These are phyloP conservation scores for Campylomormyrus tamandua DNA, from an alignment of 2,113 vertebrate genomes.

Conservation along the genomic window DNA sequence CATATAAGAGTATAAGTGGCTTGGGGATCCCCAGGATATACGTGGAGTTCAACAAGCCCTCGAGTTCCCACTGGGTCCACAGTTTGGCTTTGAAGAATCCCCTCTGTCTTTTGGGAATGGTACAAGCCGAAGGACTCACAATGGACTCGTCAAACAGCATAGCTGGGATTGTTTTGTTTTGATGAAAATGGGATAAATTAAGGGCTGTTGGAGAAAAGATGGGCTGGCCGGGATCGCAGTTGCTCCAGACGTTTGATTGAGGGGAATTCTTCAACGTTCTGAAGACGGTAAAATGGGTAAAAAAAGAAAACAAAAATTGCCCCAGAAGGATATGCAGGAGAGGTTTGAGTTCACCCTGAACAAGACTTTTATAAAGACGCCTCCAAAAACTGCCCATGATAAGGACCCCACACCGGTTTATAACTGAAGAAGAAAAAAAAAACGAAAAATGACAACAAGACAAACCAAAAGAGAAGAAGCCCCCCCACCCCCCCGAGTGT, in stretches of 20 bases:
- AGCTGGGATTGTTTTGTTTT: neutral
- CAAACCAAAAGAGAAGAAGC: conserved; percentile 49
- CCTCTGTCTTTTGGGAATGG: conserved; percentile 4
- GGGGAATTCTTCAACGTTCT: neutral
- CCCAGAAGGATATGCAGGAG: conserved; percentile 69
- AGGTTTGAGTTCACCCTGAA: conserved; percentile 80
- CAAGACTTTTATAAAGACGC: conserved; percentile 42
- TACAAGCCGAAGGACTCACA: neutral
- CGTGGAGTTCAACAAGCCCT: conserved; percentile 29
- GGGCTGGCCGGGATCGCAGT: neutral
- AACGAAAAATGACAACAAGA: conserved; percentile 28
- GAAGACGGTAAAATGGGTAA: neutral
- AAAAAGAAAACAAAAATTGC: conserved; percentile 52
- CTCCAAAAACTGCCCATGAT: conserved; percentile 40
- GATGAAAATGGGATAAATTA: neutral
- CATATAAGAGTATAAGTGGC: conserved; percentile 36
- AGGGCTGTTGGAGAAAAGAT: neutral
- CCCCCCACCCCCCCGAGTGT: conserved; percentile 47
- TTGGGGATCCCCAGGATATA: conserved; percentile 51
- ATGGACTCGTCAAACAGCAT: neutral
- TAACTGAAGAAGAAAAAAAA: conserved; percentile 49
- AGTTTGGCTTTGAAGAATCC: neutral
- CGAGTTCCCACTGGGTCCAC: neutral
- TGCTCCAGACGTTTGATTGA: neutral
- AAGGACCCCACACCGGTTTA: conserved; percentile 62